Evolutionary conservation across 2,113 vertebrate genomes (phyloP), one percentile per base, ranked within the genome.

Genomic region (Pycnonotus jocosus): DNA sequence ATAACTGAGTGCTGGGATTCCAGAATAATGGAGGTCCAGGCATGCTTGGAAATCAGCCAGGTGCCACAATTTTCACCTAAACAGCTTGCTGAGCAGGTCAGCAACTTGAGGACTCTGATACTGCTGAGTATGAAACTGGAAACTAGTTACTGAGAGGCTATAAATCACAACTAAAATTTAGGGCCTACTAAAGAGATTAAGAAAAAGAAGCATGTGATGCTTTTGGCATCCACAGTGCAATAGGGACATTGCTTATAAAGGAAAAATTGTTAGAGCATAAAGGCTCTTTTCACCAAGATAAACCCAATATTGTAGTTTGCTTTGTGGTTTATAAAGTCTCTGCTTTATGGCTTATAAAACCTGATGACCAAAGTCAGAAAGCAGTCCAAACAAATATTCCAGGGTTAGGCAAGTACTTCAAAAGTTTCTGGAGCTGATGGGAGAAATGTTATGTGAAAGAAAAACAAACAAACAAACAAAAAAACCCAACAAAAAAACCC

Each of bases 1-100:
- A 98, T 92, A 83, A 97, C 94, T 97, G 83, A 97, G 68, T 56
- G 54, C 92, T 95, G 89, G 79, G 97, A 90, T 98, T 97, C 83
- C 93, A 95, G 87, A 94, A 97, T 77, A 97, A 96, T 44, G 30
- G 86, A 97, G 73, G 79, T 84, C 73, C 20, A 38, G 64, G 51
- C 71, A 89, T 64, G 15, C 23, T 48, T 83, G 90, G 90, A 96
- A 95, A 84, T 5, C 40, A 60, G 81, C 92, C 96, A 97, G 80
- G 84, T 94, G 96, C 86, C 86, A 94, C 81, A 96, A 86, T 89
- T 82, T 94, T 88, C 62, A 58, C 65, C 50, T 84, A 86, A 95
- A 92, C 42, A 61, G 82, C 72, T 92, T 93, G 68, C 89, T 94
- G 94, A 91, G 80, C 48, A 93, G 64, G 64, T 95, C 73, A 93